A percentile compares a stretch with the other conserved stretches of the same genome.
Conservation (phyloP, 2,113 vertebrate species). For the Tyto alba region DNA sequence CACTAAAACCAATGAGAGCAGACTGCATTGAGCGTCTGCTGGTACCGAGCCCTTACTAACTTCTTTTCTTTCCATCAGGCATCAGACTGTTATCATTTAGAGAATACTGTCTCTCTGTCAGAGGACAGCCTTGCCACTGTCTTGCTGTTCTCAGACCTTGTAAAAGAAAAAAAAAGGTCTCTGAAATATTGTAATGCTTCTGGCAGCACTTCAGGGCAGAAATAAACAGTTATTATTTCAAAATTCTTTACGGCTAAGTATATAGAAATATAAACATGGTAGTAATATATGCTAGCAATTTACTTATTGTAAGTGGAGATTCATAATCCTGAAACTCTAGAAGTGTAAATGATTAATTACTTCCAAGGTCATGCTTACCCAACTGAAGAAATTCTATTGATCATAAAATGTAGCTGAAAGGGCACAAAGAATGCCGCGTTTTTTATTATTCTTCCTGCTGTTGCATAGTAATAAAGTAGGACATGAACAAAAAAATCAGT, state of each 20-base stretch:
- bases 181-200: not conserved
- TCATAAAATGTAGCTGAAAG: not conserved
- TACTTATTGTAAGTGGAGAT: not conserved
- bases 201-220: not conserved
- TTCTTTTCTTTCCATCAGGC: not conserved
- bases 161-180: not conserved
- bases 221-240: not conserved
- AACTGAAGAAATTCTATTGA: constrained; percentile 9
- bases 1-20: not conserved
- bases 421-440: not conserved
- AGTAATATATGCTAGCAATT: not conserved
- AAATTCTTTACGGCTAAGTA: not conserved
- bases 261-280: not conserved
- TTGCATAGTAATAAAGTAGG: not conserved
- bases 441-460: not conserved
- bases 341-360: not conserved
- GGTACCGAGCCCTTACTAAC: not conserved
- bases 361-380: constrained; percentile 20
- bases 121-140: not conserved
- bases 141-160: not conserved
- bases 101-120: not conserved
- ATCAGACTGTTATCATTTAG: not conserved
- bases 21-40: not conserved
- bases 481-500: not conserved
- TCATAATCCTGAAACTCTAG: not conserved